phyloP scores from a whole-genome alignment of 2,888 invertebrate genomes.

The Boloria euphrosyne region DNA sequence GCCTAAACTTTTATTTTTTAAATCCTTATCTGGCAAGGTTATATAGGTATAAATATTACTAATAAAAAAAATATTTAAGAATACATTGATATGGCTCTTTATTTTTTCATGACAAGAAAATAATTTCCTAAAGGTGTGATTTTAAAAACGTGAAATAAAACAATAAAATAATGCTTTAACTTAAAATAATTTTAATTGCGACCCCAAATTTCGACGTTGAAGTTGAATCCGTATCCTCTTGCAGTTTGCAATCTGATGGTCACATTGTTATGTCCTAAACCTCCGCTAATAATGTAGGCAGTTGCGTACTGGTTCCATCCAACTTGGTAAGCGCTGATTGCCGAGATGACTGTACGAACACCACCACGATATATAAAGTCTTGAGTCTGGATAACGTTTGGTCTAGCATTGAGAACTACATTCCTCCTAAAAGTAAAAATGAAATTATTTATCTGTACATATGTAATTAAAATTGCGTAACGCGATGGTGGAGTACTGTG shows the following conservation, averaged over 20 bases:
- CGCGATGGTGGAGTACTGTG: no score
- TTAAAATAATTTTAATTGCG: no score
- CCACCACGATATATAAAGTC: background rate
- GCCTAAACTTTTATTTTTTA: no score
- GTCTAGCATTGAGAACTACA: background rate
- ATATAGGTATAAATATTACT: no score
- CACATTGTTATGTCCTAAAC: background rate
- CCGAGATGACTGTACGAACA: background rate
- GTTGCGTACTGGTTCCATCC: constrained; percentile 1
- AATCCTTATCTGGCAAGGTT: no score
- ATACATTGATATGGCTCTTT: no score
- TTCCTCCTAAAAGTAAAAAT: background rate
- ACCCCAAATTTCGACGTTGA: background rate
- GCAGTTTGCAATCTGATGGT: background rate
- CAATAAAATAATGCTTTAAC: no score
- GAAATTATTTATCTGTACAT: background rate
- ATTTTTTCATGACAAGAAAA: no score
- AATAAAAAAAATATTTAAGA: no score
- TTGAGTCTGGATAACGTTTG: background rate
- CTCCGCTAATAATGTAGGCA: background rate
- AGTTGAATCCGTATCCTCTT: constrained; percentile 4
- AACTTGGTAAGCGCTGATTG: background rate
- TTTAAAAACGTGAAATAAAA: no score
- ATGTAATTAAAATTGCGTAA: no score
- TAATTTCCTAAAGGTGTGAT: no score